Evolutionary conservation across 1,140 invertebrate genomes (phyloP), one percentile per base, ranked within the genome.

Genomic region (Aphelinus atriplicis): DNA sequence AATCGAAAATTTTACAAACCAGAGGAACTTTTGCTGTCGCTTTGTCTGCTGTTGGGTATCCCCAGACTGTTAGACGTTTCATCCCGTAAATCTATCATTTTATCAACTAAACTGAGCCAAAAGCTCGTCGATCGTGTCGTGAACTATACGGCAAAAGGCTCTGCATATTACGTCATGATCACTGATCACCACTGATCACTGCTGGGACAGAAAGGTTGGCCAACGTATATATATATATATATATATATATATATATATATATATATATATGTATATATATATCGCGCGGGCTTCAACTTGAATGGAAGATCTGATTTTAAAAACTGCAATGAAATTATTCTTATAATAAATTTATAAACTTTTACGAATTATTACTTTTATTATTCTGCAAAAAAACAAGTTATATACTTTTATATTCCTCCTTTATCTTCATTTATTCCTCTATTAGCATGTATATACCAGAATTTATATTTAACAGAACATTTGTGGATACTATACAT

Each of bases 51-150:
- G 4, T 80, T 80, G 2, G 26, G 51, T 3, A 69, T 60, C n/a
- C 62, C 42, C n/a, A 69, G 47, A 62, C 55, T 62, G 45, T 71
- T 73, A 3, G 70, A 46, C 55, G 71, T 78, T 6, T 82, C 78
- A 56, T 75, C 73, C 2, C 81, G 79, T 72, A 86, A 80, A 76
- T 85, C 82, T 77, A 84, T 81, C 84, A 86, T 86, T 79, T 85
- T 81, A 47, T 68, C 7, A 71, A 71, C 58, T 68, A 68, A 10
- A 58, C 55, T 46, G 66, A 68, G 43, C 51, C 62, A 50, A 7
- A 62, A 26, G 58, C 67, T 63, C 42, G 42, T 55, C 42, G 48
- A 71, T 60, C 55, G 51, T 75, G 60, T 58, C 66, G 58, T 64
- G 71, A 60, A 58, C 43, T 64, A 58, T 61, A 47, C 43, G 48